Evolutionary conservation across 2,113 vertebrate genomes (phyloP).

Genomic region (Tachuris rubrigastra): DNA sequence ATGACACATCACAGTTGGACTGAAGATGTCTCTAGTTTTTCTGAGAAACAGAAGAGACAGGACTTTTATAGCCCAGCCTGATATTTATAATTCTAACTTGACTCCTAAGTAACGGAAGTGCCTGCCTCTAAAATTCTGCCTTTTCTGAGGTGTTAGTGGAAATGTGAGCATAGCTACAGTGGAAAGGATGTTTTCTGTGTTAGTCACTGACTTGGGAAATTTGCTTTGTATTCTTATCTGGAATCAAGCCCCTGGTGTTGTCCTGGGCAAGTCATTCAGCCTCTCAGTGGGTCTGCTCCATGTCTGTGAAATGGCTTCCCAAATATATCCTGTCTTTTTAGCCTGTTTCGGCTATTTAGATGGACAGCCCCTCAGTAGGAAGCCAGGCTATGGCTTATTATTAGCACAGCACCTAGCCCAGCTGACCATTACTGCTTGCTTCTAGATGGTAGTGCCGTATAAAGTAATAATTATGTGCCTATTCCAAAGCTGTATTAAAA

Average conservation of each 20-base stretch:
- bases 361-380: not conserved
- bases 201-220: not conserved
- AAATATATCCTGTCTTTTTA: not conserved
- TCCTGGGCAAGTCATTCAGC: not conserved
- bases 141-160: not conserved
- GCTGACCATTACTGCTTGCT: not conserved
- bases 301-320: not conserved
- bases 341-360: not conserved
- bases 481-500: constrained; percentile 17
- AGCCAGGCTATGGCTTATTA: not conserved
- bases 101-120: not conserved
- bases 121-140: not conserved
- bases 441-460: not conserved
- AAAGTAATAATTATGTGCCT: not conserved
- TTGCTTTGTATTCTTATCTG: not conserved
- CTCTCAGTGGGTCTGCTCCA: not conserved
- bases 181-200: not conserved
- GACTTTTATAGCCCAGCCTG: not conserved
- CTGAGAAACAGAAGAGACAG: not conserved
- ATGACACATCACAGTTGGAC: not conserved
- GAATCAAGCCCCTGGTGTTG: not conserved
- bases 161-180: not conserved
- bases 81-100: not conserved
- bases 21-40: not conserved
- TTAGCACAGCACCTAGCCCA: not conserved